phyloP scores from a whole-genome alignment of 1,140 invertebrate genomes.

The Bombus ignitus region DNA sequence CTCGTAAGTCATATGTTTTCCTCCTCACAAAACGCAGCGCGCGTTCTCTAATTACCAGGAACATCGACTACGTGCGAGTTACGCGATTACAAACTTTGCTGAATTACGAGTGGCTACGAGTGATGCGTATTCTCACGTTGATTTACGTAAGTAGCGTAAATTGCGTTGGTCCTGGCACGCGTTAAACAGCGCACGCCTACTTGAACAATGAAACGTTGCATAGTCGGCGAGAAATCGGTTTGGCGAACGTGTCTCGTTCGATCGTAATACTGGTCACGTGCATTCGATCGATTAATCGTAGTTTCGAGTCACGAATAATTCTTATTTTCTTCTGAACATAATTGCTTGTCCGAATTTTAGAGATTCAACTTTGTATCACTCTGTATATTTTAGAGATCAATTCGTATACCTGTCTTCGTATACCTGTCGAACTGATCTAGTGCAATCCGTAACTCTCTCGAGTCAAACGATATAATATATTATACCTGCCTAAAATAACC shows the following conservation, averaged over 20 bases:
- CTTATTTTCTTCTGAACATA: background rate
- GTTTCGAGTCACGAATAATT: background rate
- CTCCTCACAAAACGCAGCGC: background rate
- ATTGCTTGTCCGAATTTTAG: background rate
- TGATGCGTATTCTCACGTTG: constrained; percentile 22
- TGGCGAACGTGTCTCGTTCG: background rate
- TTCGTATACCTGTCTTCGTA: background rate
- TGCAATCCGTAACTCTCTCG: background rate
- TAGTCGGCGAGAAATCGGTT: constrained; percentile 1
- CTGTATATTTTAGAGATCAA: background rate
- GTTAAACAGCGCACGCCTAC: constrained; percentile 22
- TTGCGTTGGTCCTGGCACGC: background rate
- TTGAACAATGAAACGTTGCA: constrained; percentile 6
- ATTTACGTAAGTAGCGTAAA: constrained; percentile 41
- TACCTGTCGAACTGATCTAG: background rate
- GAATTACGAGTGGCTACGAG: background rate
- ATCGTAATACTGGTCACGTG: background rate
- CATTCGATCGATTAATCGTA: background rate
- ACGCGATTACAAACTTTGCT: background rate
- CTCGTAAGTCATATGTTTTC: background rate
- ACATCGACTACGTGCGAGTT: background rate
- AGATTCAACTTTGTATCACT: background rate
- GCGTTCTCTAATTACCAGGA: background rate
- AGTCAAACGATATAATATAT: background rate
- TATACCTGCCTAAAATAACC: constrained; percentile 13